Conservation (phyloP, 2,888 invertebrate genomes). For the Hydrotaea diabolus region DNA sequence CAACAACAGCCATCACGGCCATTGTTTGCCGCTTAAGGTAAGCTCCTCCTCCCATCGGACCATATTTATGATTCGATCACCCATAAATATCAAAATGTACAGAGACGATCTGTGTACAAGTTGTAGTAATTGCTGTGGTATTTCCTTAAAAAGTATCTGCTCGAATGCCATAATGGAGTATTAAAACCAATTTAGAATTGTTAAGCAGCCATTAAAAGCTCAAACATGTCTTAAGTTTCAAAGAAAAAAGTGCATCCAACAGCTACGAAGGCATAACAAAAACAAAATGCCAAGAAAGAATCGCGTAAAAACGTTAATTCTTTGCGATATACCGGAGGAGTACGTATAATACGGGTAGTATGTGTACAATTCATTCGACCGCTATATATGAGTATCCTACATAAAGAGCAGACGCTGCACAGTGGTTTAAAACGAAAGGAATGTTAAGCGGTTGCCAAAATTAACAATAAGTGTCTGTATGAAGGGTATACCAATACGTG, state of each 20-base stretch:
- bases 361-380: conserved; percentile 9
- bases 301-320: conserved; percentile 40
- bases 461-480: no score
- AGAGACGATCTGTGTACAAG: conserved; percentile 29
- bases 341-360: not conserved
- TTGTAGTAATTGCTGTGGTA: conserved; percentile 56
- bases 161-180: conserved; percentile 65
- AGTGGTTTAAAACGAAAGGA: not conserved
- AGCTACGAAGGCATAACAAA: conserved; percentile 16
- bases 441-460: no score
- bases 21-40: not conserved
- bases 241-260: conserved; percentile 27
- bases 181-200: conserved; percentile 69
- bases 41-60: conserved; percentile 61
- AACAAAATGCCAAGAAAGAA: conserved; percentile 18
- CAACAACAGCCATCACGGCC: not conserved
- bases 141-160: conserved; percentile 51
- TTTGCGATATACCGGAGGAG: conserved; percentile 12
- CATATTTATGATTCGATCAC: conserved; percentile 62
- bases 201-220: conserved; percentile 69
- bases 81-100: conserved; percentile 51
- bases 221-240: conserved; percentile 59
- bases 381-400: not conserved
- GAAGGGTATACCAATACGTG: no score
- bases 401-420: not conserved